Percentiles rank a stretch among this genome's conserved stretches.
Conservation (phyloP, 2,113 vertebrate genomes). For the Anseranas semipalmata region DNA sequence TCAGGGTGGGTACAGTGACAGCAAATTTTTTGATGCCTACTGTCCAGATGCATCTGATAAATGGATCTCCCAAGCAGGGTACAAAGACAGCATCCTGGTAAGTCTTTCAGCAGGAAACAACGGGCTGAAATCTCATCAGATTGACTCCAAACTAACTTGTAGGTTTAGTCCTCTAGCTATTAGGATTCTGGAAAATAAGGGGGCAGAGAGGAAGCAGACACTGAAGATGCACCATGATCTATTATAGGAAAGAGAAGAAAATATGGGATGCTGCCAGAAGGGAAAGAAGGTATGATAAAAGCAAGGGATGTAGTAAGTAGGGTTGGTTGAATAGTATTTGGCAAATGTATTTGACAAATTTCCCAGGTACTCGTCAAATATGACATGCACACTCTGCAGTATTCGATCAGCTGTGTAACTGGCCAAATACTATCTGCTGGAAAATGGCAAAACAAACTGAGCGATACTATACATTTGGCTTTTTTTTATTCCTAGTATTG, state of each 20-base stretch:
- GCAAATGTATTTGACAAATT: conserved; percentile 56
- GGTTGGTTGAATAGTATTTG: conserved; percentile 60
- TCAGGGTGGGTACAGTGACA: conserved; percentile 56
- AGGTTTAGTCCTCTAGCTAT: conserved; percentile 68
- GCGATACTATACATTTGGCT: not conserved
- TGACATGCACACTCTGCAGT: conserved; percentile 22
- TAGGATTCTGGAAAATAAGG: conserved; percentile 63
- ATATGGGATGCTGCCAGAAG: conserved; percentile 71
- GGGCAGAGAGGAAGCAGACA: conserved; percentile 65
- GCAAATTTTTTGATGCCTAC: conserved; percentile 49
- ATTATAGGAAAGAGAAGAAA: conserved; percentile 70
- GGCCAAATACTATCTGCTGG: conserved; percentile 70
- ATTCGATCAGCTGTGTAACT: conserved; percentile 24
- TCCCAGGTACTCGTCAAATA: conserved; percentile 63
- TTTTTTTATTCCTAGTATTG: not conserved
- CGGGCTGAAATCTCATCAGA: conserved; percentile 38
- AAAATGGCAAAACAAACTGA: conserved; percentile 20
- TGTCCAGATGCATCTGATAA: conserved; percentile 47
- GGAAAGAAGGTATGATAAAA: conserved; percentile 72
- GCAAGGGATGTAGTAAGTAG: conserved; percentile 64
- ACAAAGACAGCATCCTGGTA: conserved; percentile 62
- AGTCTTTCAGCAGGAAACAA: not conserved
- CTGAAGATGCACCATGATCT: conserved; percentile 69
- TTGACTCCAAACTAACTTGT: conserved; percentile 59
- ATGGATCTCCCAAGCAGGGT: conserved; percentile 53